Evolutionary conservation across 2,888 invertebrate species (phyloP).

Genomic region (Melinaea menophilus): DNA sequence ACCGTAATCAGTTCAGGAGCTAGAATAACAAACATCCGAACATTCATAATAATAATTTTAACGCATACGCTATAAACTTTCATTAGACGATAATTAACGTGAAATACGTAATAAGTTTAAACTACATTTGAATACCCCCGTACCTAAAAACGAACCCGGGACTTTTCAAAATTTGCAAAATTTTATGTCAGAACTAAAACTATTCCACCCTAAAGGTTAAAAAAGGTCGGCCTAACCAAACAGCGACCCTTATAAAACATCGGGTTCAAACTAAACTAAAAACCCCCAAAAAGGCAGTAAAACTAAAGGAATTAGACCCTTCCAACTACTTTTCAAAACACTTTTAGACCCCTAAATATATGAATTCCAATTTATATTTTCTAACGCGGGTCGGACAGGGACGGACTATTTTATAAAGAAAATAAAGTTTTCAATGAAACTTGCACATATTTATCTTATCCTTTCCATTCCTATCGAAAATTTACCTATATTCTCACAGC

Average conservation of each 20-base stretch:
- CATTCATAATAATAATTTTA: too few species aligned
- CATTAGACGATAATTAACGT: too few species aligned
- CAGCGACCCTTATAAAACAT: conserved; percentile 74
- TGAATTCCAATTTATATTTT: conserved; percentile 77
- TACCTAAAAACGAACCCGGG: conserved; percentile 40
- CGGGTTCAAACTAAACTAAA: conserved; percentile 55
- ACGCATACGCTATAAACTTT: too few species aligned
- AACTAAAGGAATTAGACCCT: conserved; percentile 75
- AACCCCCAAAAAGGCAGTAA: conserved; percentile 76
- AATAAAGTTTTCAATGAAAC: too few species aligned
- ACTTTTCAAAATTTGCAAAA: conserved; percentile 61
- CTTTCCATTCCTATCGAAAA: neutral
- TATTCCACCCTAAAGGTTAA: conserved; percentile 65
- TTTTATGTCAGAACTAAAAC: conserved; percentile 66
- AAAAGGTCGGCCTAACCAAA: conserved; percentile 77
- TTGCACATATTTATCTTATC: too few species aligned
- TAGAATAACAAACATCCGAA: too few species aligned
- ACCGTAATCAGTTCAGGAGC: too few species aligned
- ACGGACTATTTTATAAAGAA: conserved; percentile 34
- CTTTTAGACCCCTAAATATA: conserved; percentile 71
- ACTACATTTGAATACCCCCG: neutral
- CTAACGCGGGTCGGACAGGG: conserved; percentile 47
- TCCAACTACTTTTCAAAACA: conserved; percentile 76
- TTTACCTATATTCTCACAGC: too few species aligned
- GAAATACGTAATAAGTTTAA: too few species aligned